Conservation (phyloP, 1,140 invertebrate genomes). For the Mesaphorura yosii region DNA sequence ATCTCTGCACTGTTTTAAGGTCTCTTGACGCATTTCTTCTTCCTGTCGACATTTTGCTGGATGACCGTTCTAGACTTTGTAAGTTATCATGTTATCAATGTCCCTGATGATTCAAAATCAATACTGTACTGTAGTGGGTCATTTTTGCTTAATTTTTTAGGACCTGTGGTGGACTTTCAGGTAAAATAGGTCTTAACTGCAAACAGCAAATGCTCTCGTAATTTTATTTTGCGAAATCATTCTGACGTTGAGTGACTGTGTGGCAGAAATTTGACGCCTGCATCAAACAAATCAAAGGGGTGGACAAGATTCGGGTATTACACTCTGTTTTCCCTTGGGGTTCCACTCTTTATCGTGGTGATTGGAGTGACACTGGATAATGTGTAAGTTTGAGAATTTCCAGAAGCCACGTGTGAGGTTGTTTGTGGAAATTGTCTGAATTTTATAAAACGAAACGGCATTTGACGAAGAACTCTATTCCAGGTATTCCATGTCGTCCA, state of each 20-base stretch:
- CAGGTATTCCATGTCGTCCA: no score
- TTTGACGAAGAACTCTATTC: neutral
- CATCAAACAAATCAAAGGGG: neutral
- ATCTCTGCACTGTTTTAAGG: neutral
- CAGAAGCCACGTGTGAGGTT: neutral
- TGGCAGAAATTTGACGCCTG: neutral
- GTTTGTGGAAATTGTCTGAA: neutral
- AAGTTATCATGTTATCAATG: neutral
- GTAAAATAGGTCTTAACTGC: no score
- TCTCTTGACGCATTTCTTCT: slow-evolving; percentile 7
- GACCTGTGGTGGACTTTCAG: slow-evolving; percentile 15
- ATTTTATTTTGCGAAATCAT: slow-evolving; percentile 1
- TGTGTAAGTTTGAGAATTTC: neutral
- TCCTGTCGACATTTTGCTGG: slow-evolving; percentile 8
- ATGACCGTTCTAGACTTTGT: neutral
- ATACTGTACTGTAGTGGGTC: neutral
- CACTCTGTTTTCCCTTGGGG: neutral
- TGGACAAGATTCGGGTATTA: neutral
- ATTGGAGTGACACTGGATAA: slow-evolving; percentile 2
- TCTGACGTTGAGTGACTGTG: neutral
- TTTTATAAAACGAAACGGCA: neutral
- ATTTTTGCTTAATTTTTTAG: slow-evolving; percentile 2
- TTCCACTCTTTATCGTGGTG: slow-evolving; percentile 1
- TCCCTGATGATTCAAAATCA: neutral
- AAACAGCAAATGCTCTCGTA: no score